Base-by-base conservation (phyloP, 1,140 invertebrate species). In the Rhysida immarginata region DNA sequence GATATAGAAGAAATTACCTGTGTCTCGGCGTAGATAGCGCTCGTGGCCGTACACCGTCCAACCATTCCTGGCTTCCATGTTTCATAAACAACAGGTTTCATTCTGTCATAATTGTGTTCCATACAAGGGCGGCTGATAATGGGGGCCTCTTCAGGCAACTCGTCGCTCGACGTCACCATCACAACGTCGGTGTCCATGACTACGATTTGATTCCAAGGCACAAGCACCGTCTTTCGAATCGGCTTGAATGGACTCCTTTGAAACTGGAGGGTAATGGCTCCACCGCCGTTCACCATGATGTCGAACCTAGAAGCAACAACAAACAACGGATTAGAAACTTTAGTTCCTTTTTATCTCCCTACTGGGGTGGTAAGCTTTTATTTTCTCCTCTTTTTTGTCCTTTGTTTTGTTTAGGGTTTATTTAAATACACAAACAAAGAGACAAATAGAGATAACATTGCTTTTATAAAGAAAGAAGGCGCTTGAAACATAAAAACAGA, bases 201-300 rank as follows among this genome's bases (percentile, higher is more conserved):
- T 2, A 94, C 86, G 59, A 95, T 94, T 71, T 92, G 85, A 76
- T 95, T 95, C 90, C 90, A 93, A 20, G 90, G 89, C 55, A 91
- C 88, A 68, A 90, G 90, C 46, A 94, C 85, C 11, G 89, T 92
- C 62, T 83, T 80, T 26, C 84, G 85, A 44, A 87, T 72, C 0
- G 86, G 85, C 63, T 81, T 81, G 74, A 93, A 94, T n/a, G 89
- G 90, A 45, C 83, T 89, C 55, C 90, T 75, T 69, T 91, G 87
- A 74, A 99, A 96, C 71, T 96, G 89, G 57, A 99, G 75, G 18
- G 89, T 96, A 16, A 98, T 89, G 5, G 93, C 92, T n/a, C 94
- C 92, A 51, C 96, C 95, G 20, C 96, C 96, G 74, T 99, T 98
- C 26, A 99, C 94, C 62, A 99, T 74, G 42, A 99, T 84, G 75